Percentiles rank a stretch among this genome's conserved stretches.
phyloP scores from a whole-genome alignment of 92 coral and sea anemone species.

The Epizoanthus scotinus region DNA sequence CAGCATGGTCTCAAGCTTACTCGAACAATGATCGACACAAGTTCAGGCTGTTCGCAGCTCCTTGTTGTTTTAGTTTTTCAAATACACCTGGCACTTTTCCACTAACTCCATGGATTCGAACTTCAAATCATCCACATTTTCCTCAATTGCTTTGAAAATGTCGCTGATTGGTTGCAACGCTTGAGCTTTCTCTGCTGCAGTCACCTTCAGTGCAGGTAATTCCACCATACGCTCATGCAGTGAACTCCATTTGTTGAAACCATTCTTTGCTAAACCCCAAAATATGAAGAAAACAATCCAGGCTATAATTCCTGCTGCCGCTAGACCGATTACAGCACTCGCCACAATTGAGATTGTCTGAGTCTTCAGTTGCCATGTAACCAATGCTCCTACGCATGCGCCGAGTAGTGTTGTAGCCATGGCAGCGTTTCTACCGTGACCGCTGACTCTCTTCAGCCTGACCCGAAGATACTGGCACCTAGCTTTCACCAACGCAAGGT shows the following conservation, averaged over 20 bases:
- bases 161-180: neutral
- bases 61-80: neutral
- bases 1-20: too few relatives aligned
- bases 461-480: slow-evolving; percentile 20
- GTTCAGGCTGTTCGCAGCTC: too few relatives aligned
- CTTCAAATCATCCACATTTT: slow-evolving; percentile 7
- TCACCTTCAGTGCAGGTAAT: neutral
- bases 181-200: neutral
- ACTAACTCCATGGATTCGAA: neutral
- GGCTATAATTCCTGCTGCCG: slow-evolving; percentile 9
- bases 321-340: slow-evolving; percentile 21
- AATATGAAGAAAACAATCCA: slow-evolving; percentile 1
- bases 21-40: too few relatives aligned
- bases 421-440: slow-evolving; percentile 33
- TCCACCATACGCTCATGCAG: neutral
- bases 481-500: neutral
- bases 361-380: neutral
- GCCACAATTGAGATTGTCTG: neutral
- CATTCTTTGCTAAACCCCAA: slow-evolving; percentile 21
- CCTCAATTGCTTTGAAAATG: neutral
- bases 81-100: slow-evolving; percentile 12
- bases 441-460: slow-evolving; percentile 17
- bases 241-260: neutral
- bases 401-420: slow-evolving; percentile 25
- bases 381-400: slow-evolving; percentile 11